A percentile compares a stretch with the other conserved stretches of the same genome.
phyloP scores from a whole-genome alignment of 2,113 vertebrate genomes.

The Rynchops niger region DNA sequence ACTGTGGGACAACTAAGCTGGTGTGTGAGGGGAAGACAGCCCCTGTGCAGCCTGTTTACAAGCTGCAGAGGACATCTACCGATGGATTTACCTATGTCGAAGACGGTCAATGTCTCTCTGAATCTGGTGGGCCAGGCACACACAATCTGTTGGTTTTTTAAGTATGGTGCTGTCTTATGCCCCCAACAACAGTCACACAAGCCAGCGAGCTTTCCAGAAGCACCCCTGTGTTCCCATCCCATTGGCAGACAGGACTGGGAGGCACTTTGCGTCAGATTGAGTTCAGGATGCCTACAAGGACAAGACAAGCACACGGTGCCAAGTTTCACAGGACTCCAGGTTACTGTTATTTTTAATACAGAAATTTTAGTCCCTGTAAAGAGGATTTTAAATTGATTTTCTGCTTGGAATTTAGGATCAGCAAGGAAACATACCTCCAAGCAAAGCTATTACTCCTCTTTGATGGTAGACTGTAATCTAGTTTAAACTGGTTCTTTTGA shows the following conservation, averaged over 20 bases:
- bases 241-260: neutral
- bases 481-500: neutral
- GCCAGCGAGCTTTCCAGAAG: neutral
- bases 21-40: neutral
- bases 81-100: neutral
- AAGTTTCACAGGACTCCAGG: neutral
- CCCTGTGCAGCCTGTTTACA: neutral
- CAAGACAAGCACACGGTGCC: neutral
- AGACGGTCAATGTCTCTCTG: neutral
- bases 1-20: neutral
- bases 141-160: neutral
- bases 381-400: neutral
- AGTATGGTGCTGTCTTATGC: neutral
- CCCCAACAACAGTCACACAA: neutral
- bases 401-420: neutral
- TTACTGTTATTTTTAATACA: neutral
- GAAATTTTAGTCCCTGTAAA: neutral
- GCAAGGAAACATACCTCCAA: neutral
- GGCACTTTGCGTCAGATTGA: neutral
- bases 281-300: neutral
- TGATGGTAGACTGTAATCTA: neutral
- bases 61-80: neutral
- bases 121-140: neutral
- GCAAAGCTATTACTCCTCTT: neutral
- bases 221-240: neutral